Base-by-base conservation (phyloP, 2,113 vertebrate genomes). In the Corythoichthys haematopterus region DNA sequence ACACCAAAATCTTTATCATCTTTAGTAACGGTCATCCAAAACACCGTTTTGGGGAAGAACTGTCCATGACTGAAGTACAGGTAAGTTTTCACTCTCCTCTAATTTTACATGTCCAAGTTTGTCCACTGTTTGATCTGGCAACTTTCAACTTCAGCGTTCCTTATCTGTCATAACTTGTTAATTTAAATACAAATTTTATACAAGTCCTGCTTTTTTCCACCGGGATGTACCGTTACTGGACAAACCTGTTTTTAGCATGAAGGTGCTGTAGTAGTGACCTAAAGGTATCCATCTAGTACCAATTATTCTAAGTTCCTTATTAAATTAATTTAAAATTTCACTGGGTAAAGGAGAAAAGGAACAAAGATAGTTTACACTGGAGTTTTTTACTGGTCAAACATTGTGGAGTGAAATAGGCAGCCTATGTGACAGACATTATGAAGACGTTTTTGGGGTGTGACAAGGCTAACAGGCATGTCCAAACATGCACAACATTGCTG, bases 401-500 rank as follows among this genome's bases (percentile, higher is more conserved):
- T 6, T 14, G 33, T 36, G 55, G 55, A 57, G 13, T 57, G 38
- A 46, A 62, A 12, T 46, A 20, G 20, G 40, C n/a, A 62, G 38
- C n/a, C 5, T 45, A 7, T 43, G 43, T 45, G 40, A 33, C 7
- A 46, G 16, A 43, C 38, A 60, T 20, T 28, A 43, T 8, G 9
- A 43, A 20, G 10, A 62, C 3, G 20, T 62, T 62, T 14, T 28
- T 28, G 43, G 20, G 60, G 43, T 46, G 71, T 84, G 78, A 79
- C 83, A 80, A 68, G 61, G 64, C 69, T 38, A 70, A 63, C 36
- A 50, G 57, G 69, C 70, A 69, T 53, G 87, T 73, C 74, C 61
- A 67, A 80, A 59, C 88, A 84, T 62, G 88, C 65, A 81, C 45
- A 64, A 64, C 35, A 68, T 58, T 66, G 64, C 28, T 52, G 16